A percentile compares a stretch with the other conserved stretches of the same genome.
phyloP scores from a whole-genome alignment of 2,113 vertebrate species.

The Synodontis membranacea region DNA sequence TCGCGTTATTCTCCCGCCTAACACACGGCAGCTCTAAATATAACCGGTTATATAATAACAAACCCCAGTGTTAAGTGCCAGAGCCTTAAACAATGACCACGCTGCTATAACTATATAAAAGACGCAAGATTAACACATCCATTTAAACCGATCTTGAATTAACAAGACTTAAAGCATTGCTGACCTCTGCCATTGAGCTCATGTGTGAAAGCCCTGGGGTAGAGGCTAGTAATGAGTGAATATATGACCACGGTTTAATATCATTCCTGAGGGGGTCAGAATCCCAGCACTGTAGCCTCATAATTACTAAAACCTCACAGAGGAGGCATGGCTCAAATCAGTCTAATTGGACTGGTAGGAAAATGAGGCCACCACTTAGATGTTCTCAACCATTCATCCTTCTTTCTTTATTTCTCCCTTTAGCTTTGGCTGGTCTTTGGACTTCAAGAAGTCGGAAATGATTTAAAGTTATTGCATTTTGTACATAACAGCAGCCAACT shows the following conservation, averaged over 20 bases:
- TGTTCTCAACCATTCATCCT: constrained; percentile 42
- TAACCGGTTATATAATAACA: background rate
- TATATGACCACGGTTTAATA: constrained; percentile 56
- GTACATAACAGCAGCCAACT: constrained; percentile 43
- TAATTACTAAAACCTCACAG: constrained; percentile 50
- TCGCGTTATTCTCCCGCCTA: background rate
- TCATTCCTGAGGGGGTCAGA: constrained; percentile 50
- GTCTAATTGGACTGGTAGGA: constrained; percentile 55
- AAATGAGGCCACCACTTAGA: constrained; percentile 47
- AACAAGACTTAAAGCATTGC: constrained; percentile 52
- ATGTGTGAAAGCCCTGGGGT: constrained; percentile 52
- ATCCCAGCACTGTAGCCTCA: constrained; percentile 49
- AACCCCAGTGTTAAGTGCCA: background rate
- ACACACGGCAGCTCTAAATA: background rate
- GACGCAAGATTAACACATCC: constrained; percentile 48
- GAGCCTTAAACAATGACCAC: constrained; percentile 22
- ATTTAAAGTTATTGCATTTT: constrained; percentile 51
- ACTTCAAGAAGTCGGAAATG: constrained; percentile 36
- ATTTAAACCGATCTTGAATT: constrained; percentile 50
- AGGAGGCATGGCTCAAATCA: constrained; percentile 48
- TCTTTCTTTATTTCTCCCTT: constrained; percentile 45
- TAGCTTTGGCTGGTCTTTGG: constrained; percentile 45
- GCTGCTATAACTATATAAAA: constrained; percentile 21
- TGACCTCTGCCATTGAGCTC: constrained; percentile 47
- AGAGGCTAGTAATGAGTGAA: constrained; percentile 54